Evolutionary conservation across 1,140 invertebrate species (phyloP), one percentile per base, ranked within the genome.

Genomic region (Bombus impatiens): DNA sequence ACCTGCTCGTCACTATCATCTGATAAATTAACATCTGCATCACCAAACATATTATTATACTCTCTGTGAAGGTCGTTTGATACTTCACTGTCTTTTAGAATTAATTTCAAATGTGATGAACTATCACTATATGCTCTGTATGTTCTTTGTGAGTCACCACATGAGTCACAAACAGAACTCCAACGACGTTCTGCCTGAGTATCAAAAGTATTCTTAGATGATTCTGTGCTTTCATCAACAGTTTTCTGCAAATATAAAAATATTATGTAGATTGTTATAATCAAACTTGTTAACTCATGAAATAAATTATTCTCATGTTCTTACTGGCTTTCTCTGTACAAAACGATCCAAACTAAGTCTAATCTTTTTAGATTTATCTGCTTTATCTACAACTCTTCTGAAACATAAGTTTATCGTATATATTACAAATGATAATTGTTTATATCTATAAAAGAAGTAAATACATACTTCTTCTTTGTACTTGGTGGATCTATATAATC

Each of bases 391-490:
- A 37, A 84, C 62, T 89, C 72, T 90, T 18, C 93, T 94, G 59
- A 75, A 92, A 90, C 12, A 68, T 35, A 76, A 22, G 18, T 37
- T 22, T 44, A 25, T 76, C 25, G 82, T 82, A 77, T 28, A 25
- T 47, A 42, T 8, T 40, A 65, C 57, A 78, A 77, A 70, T 62
- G 71, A 72, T 67, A 47, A 67, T 18, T 32, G 2, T 32, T 42
- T 72, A 82, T 72, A 37, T 82, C 32, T 57, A 75, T 44, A n/a
- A 22, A 79, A 35, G 3, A 12, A 35, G 25, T 65, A 84, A 47
- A 32, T 35, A 94, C 93, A 92, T 95, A 96, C 96, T 95, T 96
- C 91, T 96, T 96, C 85, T 96, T 96, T 5, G 90, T 86, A 87
- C 91, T 94, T n/a, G 95, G 95, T 32, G 94, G 93, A 80, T 93